phyloP scores from a whole-genome alignment of 2,797 vertebrate species.

The Nasua narica region DNA sequence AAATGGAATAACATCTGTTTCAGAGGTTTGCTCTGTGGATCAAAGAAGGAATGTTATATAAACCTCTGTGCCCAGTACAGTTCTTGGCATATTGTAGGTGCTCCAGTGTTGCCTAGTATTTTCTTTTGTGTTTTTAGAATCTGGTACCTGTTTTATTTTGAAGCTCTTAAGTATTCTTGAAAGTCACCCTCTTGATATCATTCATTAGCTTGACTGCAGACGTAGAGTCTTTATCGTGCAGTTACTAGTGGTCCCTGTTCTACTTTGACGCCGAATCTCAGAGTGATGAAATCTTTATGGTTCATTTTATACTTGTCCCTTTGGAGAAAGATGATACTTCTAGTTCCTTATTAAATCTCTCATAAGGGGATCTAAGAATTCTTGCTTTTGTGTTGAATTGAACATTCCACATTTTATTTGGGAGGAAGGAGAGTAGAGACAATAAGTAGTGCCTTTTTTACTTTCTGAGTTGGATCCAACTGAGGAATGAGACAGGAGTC shows the following conservation, averaged over 20 bases:
- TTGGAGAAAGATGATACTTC: constrained; percentile 31
- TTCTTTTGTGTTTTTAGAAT: not conserved
- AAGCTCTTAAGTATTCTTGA: not conserved
- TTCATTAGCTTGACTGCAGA: not conserved
- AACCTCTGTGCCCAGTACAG: not conserved
- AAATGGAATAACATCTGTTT: not conserved
- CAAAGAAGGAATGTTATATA: not conserved
- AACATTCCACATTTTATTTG: constrained; percentile 19
- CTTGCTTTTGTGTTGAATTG: constrained; percentile 31
- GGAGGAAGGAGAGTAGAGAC: not conserved
- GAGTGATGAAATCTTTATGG: not conserved
- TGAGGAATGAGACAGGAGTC: constrained; percentile 10
- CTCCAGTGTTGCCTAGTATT: not conserved
- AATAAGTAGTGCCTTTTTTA: constrained; percentile 31
- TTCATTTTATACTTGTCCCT: not conserved
- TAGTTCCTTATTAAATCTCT: constrained; percentile 7
- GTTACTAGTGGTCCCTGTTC: not conserved
- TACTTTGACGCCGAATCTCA: not conserved
- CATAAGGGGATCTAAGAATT: constrained; percentile 24
- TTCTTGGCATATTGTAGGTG: not conserved
- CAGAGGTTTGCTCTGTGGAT: not conserved
- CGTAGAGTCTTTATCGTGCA: not conserved
- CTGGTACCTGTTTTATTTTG: not conserved
- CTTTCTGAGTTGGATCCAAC: not conserved
- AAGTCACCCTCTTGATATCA: not conserved